Evolutionary conservation across 2,888 invertebrate genomes (phyloP).

Genomic region (Clepsis dumicolana): DNA sequence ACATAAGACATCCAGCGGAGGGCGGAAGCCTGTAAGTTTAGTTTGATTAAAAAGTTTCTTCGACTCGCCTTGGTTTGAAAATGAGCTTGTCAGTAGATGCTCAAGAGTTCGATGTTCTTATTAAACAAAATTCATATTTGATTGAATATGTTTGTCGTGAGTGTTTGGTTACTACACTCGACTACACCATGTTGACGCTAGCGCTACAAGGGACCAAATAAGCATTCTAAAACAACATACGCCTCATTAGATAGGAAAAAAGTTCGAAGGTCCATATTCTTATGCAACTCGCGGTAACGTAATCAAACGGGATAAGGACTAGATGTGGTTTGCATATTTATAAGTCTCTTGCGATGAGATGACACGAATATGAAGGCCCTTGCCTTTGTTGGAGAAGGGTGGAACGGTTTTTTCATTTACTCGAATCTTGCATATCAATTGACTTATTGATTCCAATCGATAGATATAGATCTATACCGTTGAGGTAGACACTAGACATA

Average conservation of each 20-base stretch:
- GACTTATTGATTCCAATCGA: not conserved
- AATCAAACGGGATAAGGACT: conserved; percentile 40
- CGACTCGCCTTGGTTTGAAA: not conserved
- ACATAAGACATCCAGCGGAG: not conserved
- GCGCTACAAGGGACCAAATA: conserved; percentile 4
- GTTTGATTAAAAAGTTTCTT: conserved; percentile 23
- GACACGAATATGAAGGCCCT: conserved; percentile 30
- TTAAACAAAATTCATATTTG: conserved; percentile 16
- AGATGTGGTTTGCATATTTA: conserved; percentile 43
- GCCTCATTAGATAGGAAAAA: conserved; percentile 22
- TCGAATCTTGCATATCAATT: conserved; percentile 30
- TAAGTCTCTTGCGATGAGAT: conserved; percentile 27
- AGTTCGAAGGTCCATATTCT: conserved; percentile 20
- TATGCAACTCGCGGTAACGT: conserved; percentile 34
- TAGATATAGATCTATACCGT: not conserved
- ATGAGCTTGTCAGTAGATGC: not conserved
- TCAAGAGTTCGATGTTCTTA: not conserved
- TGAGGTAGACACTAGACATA: not conserved
- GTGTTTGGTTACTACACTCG: conserved; percentile 4
- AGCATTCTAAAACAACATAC: conserved; percentile 16
- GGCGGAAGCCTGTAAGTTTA: conserved; percentile 3
- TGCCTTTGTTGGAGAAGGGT: conserved; percentile 23
- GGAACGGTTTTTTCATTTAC: conserved; percentile 27
- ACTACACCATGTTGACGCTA: not conserved
- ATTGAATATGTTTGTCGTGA: conserved; percentile 16